Evolutionary conservation across 1,140 invertebrate genomes (phyloP).

Genomic region (Hetaerina americana): DNA sequence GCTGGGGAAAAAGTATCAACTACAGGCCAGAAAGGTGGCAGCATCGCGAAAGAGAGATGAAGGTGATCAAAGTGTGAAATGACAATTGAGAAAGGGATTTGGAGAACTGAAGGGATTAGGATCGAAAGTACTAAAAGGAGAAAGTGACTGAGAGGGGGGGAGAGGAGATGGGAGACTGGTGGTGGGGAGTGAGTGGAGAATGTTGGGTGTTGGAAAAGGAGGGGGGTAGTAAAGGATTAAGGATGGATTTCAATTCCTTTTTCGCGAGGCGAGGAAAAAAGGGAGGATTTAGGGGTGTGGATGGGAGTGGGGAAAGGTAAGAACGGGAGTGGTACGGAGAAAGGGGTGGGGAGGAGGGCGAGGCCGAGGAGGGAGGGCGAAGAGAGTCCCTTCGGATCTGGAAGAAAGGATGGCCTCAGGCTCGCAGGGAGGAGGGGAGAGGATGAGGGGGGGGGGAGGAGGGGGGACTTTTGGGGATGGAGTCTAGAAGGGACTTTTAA

Average conservation of each 20-base stretch:
- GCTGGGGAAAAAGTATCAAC: too few species aligned
- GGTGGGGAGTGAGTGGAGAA: too few species aligned
- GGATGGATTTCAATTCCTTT: too few species aligned
- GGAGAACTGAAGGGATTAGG: neutral
- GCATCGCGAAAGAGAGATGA: neutral
- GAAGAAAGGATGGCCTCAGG: neutral
- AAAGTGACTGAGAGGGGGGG: neutral
- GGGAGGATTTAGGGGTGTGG: neutral
- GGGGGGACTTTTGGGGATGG: neutral
- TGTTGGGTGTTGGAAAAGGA: too few species aligned
- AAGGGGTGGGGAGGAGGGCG: neutral
- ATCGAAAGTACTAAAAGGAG: neutral
- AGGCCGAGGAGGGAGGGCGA: too few species aligned
- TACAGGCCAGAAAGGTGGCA: too few species aligned
- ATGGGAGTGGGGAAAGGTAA: neutral
- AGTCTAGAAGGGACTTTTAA: neutral
- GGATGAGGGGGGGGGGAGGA: neutral
- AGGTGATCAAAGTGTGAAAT: neutral
- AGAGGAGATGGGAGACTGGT: too few species aligned
- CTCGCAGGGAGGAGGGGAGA: neutral
- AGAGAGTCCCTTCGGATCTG: neutral
- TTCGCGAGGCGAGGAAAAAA: too few species aligned
- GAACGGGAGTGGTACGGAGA: neutral
- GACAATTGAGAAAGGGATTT: neutral
- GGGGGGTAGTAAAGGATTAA: too few species aligned